phyloP scores from a whole-genome alignment of 2,113 vertebrate species.

The Serilophus lunatus region DNA sequence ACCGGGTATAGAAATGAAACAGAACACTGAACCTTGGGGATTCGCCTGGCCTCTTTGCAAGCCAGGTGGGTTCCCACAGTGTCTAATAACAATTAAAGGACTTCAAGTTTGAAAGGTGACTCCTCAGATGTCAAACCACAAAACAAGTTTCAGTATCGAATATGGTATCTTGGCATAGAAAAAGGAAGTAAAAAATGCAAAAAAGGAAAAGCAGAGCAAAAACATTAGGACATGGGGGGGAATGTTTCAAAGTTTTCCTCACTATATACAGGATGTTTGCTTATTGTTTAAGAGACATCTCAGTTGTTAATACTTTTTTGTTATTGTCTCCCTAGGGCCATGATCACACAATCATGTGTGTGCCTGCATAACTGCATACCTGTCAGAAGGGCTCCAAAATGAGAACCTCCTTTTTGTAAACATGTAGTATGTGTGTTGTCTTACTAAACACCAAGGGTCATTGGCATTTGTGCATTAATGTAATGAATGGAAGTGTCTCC shows the following conservation, averaged over 20 bases:
- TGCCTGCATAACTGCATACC: neutral
- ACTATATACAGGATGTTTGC: neutral
- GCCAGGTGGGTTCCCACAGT: conserved; percentile 63
- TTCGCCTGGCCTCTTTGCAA: conserved; percentile 74
- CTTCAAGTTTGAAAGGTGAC: conserved; percentile 66
- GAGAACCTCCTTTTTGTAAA: neutral
- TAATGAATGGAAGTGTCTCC: neutral
- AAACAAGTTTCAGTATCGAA: conserved; percentile 40
- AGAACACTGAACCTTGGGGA: conserved; percentile 74
- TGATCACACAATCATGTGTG: neutral
- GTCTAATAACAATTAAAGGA: conserved; percentile 65
- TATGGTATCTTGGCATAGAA: neutral
- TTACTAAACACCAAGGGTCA: neutral
- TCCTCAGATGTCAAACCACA: conserved; percentile 59
- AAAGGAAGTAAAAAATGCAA: neutral
- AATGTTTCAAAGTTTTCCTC: neutral
- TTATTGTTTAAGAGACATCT: neutral
- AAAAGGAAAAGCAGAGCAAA: neutral
- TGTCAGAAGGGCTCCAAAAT: neutral
- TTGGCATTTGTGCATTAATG: neutral
- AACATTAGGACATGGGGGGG: neutral
- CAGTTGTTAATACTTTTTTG: neutral
- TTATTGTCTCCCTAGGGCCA: neutral
- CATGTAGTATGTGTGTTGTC: neutral
- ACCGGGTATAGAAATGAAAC: conserved; percentile 70